Evolutionary conservation across 2,888 invertebrate species (phyloP).

Genomic region (Cataglyphis livida): DNA sequence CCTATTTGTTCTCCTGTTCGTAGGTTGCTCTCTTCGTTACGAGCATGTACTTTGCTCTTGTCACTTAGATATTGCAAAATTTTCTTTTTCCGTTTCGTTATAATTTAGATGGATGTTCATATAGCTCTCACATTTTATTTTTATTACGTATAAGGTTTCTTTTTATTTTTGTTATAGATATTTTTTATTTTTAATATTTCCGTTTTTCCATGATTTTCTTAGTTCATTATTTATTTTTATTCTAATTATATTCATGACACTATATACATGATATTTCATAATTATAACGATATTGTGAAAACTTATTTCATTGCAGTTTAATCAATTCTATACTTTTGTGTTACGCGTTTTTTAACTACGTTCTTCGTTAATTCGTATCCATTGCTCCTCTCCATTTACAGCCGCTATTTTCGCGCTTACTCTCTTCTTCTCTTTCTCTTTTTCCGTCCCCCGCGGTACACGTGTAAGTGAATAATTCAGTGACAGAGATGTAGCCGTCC

Average conservation of each 20-base stretch:
- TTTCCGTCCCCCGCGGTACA: conserved; percentile 47
- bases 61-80: background rate
- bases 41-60: conserved; percentile 23
- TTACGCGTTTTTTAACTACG: background rate
- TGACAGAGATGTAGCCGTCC: conserved; percentile 66
- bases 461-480: conserved; percentile 74
- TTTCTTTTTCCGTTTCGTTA: background rate
- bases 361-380: background rate
- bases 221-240: background rate
- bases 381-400: conserved; percentile 19
- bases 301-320: background rate
- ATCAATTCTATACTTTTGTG: background rate
- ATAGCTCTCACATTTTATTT: background rate
- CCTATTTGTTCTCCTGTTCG: background rate
- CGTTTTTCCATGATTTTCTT: background rate
- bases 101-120: conserved; percentile 14
- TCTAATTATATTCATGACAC: background rate
- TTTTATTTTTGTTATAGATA: background rate
- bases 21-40: conserved; percentile 36
- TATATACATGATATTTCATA: background rate
- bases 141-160: background rate
- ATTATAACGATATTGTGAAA: background rate
- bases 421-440: conserved; percentile 23
- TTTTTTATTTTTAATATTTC: background rate
- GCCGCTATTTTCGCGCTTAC: conserved; percentile 13